A percentile compares a stretch with the other conserved stretches of the same genome.
Evolutionary conservation across 2,113 vertebrate genomes (phyloP).

Genomic region (Macroglossus sobrinus): DNA sequence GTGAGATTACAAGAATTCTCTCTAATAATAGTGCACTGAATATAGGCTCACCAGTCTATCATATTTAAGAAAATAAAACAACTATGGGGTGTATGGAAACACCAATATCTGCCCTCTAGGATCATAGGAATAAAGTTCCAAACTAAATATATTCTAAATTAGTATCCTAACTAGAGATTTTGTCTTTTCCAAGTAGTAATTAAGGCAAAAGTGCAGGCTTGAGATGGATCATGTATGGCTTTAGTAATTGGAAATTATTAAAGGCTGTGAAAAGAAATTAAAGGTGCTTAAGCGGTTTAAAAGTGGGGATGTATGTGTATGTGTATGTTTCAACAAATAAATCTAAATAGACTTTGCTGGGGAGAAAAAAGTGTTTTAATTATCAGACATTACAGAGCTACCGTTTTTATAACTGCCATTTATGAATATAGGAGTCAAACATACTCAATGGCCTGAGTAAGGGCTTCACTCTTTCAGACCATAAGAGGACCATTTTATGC

Average conservation of each 20-base stretch:
- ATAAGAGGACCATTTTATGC: not conserved
- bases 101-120: not conserved
- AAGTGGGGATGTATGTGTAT: not conserved
- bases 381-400: not conserved
- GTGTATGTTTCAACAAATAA: not conserved
- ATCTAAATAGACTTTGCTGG: not conserved
- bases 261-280: constrained; percentile 21
- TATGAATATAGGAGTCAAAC: not conserved
- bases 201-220: not conserved
- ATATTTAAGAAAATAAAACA: not conserved
- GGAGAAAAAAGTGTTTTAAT: not conserved
- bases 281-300: not conserved
- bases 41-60: not conserved
- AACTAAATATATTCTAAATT: constrained; percentile 6
- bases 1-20: not conserved
- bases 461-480: not conserved
- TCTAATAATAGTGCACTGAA: not conserved
- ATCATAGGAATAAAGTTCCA: not conserved
- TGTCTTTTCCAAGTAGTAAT: constrained; percentile 7
- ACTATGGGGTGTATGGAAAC: not conserved
- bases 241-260: constrained; percentile 44
- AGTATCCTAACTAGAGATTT: not conserved
- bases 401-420: constrained; percentile 21
- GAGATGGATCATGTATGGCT: constrained; percentile 47
- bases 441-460: not conserved